Base-by-base conservation (phyloP, 30 jellyfish, hydroid and myxozoan species). In the Chironex yamaguchii region DNA sequence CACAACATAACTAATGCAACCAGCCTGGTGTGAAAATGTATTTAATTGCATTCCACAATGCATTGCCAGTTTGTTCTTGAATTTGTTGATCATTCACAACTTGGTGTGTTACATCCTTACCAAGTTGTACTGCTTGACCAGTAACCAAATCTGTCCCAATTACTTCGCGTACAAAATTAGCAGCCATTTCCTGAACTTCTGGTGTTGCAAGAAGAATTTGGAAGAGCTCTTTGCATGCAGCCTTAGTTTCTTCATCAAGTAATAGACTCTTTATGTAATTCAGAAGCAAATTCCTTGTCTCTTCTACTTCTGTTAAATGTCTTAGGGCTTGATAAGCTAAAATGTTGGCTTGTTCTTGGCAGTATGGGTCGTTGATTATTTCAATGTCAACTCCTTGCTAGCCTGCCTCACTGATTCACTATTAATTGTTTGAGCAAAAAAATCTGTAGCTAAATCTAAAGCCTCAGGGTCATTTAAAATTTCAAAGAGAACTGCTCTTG, bases 61-160 rank as follows among this genome's bases (percentile, higher is more conserved):
- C 98, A 33, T 32, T 34, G 22, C 96, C 98, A 0, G 98, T 67
- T 52, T 91, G 84, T 33, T 79, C 94, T 65, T 91, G 98, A 3
- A 91, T 89, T 34, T 54, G 53, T 53, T 54, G 71, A 67, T 91
- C 98, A 11, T 67, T 64, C 31, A 91, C 94, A 52, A 91, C 72
- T 62, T 84, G 86, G 24, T 71, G 86, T 28, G 96, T 77, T 36
- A 91, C 94, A 52, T 84, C 51, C 66, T 91, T 91, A 32, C 98
- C 96, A 3, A 91, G 81, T 1, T 71, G 24, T n/a, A 91, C 90
- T 25, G 98, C 98, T 62, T 84, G 89, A 63, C 34, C 69, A 36
- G 87, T 85, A 23, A 91, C 98, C 30, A 96, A 63, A 3, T 91
- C 96, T 67, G 96, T 76, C 1, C 30, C 12, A 4, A 91, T 79